Evolutionary conservation across 2,888 invertebrate species (phyloP).

Genomic region (Labia minor): DNA sequence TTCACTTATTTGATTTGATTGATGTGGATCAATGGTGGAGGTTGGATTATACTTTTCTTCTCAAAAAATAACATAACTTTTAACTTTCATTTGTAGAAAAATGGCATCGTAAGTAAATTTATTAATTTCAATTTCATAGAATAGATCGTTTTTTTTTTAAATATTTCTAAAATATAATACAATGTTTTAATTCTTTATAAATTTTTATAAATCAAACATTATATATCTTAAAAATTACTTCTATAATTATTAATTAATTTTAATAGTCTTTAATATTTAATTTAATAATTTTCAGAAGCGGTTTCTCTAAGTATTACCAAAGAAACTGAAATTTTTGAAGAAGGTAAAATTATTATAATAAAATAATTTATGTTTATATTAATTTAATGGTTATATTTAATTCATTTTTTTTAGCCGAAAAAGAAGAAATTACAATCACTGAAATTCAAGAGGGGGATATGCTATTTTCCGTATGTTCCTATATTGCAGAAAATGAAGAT

Average conservation of each 20-base stretch:
- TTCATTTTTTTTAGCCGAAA: slow-evolving; percentile 31
- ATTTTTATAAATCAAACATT: no score
- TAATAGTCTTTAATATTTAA: neutral
- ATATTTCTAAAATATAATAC: no score
- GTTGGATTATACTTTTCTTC: no score
- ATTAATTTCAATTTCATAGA: no score
- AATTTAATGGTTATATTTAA: slow-evolving; percentile 8
- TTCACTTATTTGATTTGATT: no score
- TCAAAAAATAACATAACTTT: no score
- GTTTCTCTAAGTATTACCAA: slow-evolving; percentile 58
- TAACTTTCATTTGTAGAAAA: slow-evolving; percentile 18
- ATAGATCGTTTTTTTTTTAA: no score
- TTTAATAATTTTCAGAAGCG: slow-evolving; percentile 46
- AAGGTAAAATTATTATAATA: slow-evolving; percentile 35
- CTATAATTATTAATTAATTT: neutral
- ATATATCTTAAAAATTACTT: no score
- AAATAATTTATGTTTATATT: neutral
- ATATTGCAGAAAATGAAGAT: slow-evolving; percentile 76
- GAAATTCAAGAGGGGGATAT: slow-evolving; percentile 61
- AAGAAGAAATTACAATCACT: slow-evolving; percentile 31
- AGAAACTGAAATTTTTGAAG: slow-evolving; percentile 52
- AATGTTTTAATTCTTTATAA: no score
- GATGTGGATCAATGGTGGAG: no score
- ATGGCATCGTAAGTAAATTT: no score
- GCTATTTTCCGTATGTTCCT: slow-evolving; percentile 73